Evolutionary conservation across 1,140 invertebrate species (phyloP).

Genomic region (Nasonia vitripennis): DNA sequence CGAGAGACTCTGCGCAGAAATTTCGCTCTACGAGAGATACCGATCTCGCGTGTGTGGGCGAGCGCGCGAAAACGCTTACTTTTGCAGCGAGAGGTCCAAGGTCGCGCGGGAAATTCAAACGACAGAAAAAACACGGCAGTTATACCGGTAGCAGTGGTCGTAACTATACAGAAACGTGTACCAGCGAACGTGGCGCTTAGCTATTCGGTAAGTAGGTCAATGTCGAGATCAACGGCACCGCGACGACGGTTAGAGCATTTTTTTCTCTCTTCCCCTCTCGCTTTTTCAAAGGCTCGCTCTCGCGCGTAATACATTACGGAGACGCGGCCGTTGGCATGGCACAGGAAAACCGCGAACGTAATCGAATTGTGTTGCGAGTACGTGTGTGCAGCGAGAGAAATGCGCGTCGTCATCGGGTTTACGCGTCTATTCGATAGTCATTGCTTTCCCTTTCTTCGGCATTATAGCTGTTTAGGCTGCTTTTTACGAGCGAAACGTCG

Average conservation of each 20-base stretch:
- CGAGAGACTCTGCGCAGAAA: too few relatives aligned
- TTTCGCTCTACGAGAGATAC: too few relatives aligned
- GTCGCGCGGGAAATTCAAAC: background rate
- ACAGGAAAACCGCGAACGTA: background rate
- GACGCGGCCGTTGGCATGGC: too few relatives aligned
- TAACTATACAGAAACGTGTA: background rate
- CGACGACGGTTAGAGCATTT: conserved; percentile 22
- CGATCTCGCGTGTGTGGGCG: background rate
- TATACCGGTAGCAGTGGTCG: background rate
- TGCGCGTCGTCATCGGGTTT: conserved; percentile 24
- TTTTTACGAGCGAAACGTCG: too few relatives aligned
- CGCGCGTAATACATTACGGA: background rate
- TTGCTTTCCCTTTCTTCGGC: conserved; percentile 62
- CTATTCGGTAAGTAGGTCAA: conserved; percentile 12
- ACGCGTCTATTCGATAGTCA: conserved; percentile 28
- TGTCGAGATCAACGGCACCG: conserved; percentile 35
- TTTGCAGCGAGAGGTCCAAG: background rate
- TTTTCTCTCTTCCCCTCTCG: conserved; percentile 24
- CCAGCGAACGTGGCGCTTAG: background rate
- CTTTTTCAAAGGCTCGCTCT: background rate
- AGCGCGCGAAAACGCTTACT: background rate
- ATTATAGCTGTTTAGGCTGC: too few relatives aligned
- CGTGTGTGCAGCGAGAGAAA: conserved; percentile 17
- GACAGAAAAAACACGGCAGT: background rate
- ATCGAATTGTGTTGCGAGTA: background rate